Base-by-base conservation (phyloP, 1,140 invertebrate genomes). In the Lordiphosa stackelbergi region DNA sequence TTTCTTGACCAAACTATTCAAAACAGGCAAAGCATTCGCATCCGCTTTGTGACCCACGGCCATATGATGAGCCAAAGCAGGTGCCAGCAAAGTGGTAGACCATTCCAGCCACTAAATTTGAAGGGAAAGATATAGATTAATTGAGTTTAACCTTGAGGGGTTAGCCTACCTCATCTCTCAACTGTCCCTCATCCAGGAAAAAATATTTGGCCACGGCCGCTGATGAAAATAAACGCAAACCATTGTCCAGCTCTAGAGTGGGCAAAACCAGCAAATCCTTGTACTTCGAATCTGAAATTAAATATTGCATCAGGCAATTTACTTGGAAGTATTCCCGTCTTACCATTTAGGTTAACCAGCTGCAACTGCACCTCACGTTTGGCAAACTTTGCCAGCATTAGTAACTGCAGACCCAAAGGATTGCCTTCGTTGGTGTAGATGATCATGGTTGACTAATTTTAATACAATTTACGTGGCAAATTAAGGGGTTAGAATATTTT, bases 371-470 rank as follows among this genome's bases (percentile, higher is more conserved):
- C 85, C 55, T 89, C 74, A 69, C 90, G 88, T 60, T 90, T 88
- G 0, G 89, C 88, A 66, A 93, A 89, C 75, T 93, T 92, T 1
- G 91, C 90, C 42, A 91, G 91, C 59, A 94, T 89, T 12, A 94
- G 69, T 54, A 94, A 68, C 78, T 95, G 94, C 53, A 94, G 87
- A 4, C 91, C 90, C 22, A 92, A 90, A 5, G 92, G 92, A 89
- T 94, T 94, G 64, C 91, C 92, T 68, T 92, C 90, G 74, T 94
- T 94, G 35, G 92, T 92, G 58, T 89, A 90, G 48, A 93, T 89
- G 59, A 90, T 92, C 92, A 93, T 93, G n/a, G 40, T 51, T 53
- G 12, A 45, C 42, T 64, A 57, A 7, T 69, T 43, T 48, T 53
- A 49, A 70, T 60, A 51, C 41, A 84, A 79, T 84, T 85, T 65